Base-by-base conservation (phyloP, 2,797 vertebrate genomes). In the Hippoglossus hippoglossus region DNA sequence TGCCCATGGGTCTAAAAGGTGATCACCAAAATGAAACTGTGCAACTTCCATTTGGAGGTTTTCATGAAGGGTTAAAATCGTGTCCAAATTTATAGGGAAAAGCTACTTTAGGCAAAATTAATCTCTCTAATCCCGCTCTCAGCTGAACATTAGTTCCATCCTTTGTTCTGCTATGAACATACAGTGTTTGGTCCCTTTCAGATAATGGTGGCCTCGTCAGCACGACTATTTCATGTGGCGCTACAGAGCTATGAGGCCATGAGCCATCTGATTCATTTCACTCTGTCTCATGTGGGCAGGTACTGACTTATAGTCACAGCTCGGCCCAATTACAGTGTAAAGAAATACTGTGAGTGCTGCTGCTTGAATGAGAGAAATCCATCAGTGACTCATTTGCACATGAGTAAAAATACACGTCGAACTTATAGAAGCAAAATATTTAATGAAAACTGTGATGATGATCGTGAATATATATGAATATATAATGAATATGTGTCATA, bases 61-160 rank as follows among this genome's bases (percentile, higher is more conserved):
- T 49, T 49, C 2, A n/a, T 3, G 15, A 79, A 21, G 36, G 67
- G 51, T 75, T 74, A 54, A 66, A 77, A 46, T 60, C 44, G 47
- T 15, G 6, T 26, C 54, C 56, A 65, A 79, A 82, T 70, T n/a
- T 57, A 67, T 10, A 2, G 36, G 73, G 54, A 77, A 70, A 79
- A 52, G 34, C 46, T 71, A 56, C 71, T 53, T 71, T 64, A 19
- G 47, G 52, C 60, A 12, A 46, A 56, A 71, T 50, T 72, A 53
- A 77, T 82, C 72, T 64, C 51, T 77, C n/a, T 79, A 70, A 88
- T 81, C 65, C 65, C 15, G 12, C 47, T 73, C 59, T 81, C 54
- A 76, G 24, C 6, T 75, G 41, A 79, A 75, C 63, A 79, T 75
- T 59, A 77, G 58, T 58, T 71, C 41, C 18, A 28, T 77, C 69